Conservation (phyloP, 1,140 invertebrate species). For the Trichonephila clavipes region DNA sequence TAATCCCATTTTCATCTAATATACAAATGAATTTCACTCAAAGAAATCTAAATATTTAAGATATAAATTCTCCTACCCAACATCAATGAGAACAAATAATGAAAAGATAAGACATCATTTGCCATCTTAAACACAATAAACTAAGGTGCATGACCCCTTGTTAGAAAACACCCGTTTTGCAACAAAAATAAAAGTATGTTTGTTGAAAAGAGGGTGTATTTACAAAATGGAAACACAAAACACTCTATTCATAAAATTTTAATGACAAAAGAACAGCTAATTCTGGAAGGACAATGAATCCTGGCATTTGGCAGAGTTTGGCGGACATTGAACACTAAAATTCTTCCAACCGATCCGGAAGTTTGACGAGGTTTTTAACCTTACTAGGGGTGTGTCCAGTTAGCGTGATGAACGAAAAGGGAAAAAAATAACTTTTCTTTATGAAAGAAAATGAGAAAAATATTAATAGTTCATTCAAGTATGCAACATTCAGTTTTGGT, state of each 20-base stretch:
- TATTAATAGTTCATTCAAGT: neutral
- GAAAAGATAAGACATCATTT: neutral
- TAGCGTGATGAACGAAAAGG: neutral
- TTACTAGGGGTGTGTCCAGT: slow-evolving; percentile 15
- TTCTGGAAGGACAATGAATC: neutral
- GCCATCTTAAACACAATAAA: neutral
- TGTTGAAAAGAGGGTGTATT: neutral
- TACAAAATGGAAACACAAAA: neutral
- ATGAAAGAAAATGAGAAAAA: neutral
- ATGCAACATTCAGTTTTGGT: neutral
- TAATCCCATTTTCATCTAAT: too few species aligned
- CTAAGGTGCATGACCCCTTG: neutral
- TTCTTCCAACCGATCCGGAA: neutral
- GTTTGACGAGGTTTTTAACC: slow-evolving; percentile 17
- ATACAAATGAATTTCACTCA: too few species aligned
- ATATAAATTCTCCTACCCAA: too few species aligned
- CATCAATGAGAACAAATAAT: neutral
- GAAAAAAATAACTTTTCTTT: too few species aligned
- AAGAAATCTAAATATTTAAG: too few species aligned
- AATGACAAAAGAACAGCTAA: neutral
- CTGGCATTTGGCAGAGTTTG: neutral
- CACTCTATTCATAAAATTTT: slow-evolving; percentile 12
- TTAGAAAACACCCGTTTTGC: neutral
- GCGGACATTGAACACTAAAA: neutral
- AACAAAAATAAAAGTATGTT: neutral